phyloP scores from a whole-genome alignment of 2,888 invertebrate species.

The Drosophila infuscata region DNA sequence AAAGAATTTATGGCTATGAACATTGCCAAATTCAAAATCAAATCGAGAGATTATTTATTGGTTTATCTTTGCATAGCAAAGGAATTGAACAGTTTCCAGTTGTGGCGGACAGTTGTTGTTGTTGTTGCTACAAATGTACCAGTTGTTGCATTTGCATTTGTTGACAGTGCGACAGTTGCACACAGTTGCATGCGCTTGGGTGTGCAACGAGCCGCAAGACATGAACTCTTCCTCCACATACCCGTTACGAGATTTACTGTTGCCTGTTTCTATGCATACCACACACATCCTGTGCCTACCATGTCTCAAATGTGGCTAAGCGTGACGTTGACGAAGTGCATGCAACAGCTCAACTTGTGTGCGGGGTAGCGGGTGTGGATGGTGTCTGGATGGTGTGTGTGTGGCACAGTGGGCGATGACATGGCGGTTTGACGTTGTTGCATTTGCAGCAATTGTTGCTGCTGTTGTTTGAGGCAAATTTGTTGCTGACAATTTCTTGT shows the following conservation, averaged over 20 bases:
- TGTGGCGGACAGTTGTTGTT: slow-evolving; percentile 25
- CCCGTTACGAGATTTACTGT: background rate
- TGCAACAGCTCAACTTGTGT: slow-evolving; percentile 76
- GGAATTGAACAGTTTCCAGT: slow-evolving; percentile 28
- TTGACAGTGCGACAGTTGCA: slow-evolving; percentile 10
- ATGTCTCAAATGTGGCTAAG: slow-evolving; percentile 73
- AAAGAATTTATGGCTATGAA: background rate
- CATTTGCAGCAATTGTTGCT: slow-evolving; percentile 26
- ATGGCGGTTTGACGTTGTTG: slow-evolving; percentile 49
- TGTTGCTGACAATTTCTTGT: slow-evolving; percentile 77
- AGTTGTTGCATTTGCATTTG: slow-evolving; percentile 36
- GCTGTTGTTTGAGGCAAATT: slow-evolving; percentile 53
- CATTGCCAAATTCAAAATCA: slow-evolving; percentile 8
- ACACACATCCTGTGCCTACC: slow-evolving; percentile 63
- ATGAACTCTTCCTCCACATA: background rate
- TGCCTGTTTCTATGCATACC: slow-evolving; percentile 32
- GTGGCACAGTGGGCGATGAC: slow-evolving; percentile 47
- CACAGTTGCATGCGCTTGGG: slow-evolving; percentile 10
- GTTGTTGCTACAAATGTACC: slow-evolving; percentile 18
- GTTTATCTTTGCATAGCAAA: slow-evolving; percentile 26
- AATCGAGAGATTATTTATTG: slow-evolving; percentile 35
- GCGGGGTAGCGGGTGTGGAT: background rate
- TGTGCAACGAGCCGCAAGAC: slow-evolving; percentile 11
- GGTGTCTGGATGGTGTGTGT: background rate
- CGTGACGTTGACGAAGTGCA: slow-evolving; percentile 77